phyloP scores from a whole-genome alignment of 2,888 invertebrate genomes.

The Plebejus melissa region DNA sequence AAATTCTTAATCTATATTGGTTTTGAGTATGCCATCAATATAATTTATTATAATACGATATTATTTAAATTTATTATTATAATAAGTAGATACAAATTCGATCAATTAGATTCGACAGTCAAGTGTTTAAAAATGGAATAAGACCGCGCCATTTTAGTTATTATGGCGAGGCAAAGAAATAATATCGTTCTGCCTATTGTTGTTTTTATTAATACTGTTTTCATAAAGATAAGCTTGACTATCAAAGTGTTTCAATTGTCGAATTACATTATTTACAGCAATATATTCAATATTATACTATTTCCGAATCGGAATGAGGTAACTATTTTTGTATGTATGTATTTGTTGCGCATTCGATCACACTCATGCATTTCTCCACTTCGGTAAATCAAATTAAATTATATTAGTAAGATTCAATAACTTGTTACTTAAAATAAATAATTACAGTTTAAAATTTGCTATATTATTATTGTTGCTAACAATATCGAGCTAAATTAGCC shows the following conservation, averaged over 20 bases:
- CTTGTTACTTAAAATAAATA: constrained; percentile 7
- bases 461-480: not conserved
- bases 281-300: constrained; percentile 35
- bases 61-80: not conserved
- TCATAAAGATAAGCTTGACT: constrained; percentile 14
- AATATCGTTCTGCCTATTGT: not conserved
- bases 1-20: not conserved
- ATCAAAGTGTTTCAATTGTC: constrained; percentile 25
- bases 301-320: constrained; percentile 51
- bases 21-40: constrained; percentile 13
- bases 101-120: constrained; percentile 9
- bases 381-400: not conserved
- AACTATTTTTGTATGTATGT: constrained; percentile 55
- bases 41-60: not conserved
- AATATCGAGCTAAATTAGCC: not conserved
- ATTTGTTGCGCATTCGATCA: constrained; percentile 37
- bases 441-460: not conserved
- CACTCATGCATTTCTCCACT: not conserved
- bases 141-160: not conserved
- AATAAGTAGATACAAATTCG: not conserved
- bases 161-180: not conserved
- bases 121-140: constrained; percentile 16
- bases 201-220: constrained; percentile 17
- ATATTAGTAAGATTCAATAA: not conserved
- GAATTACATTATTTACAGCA: constrained; percentile 18